Conservation (phyloP, 2,113 vertebrate genomes). For the Tangachromis dhanisi region DNA sequence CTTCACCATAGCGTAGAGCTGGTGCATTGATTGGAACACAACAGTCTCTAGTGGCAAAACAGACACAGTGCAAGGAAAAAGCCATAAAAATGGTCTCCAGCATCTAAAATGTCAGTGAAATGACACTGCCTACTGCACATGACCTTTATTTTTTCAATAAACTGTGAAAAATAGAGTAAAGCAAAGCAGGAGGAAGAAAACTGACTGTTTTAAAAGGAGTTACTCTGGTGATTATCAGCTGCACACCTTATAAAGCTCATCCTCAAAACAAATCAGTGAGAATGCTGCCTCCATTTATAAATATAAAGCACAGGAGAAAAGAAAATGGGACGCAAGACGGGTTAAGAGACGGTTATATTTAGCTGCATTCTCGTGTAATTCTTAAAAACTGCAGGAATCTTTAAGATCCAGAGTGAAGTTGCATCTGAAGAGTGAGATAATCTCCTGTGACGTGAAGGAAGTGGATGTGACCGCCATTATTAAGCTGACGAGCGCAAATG, state of each 20-base stretch:
- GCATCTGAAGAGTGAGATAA: neutral
- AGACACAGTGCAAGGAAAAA: slow-evolving; percentile 11
- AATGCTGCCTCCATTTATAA: neutral
- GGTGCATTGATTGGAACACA: slow-evolving; percentile 23
- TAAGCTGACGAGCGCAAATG: neutral
- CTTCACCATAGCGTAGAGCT: neutral
- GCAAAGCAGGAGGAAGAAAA: neutral
- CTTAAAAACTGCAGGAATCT: neutral
- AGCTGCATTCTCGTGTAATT: neutral
- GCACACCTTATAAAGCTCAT: neutral
- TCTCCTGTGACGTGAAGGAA: neutral
- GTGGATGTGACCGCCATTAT: neutral
- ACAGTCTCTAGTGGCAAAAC: slow-evolving; percentile 60
- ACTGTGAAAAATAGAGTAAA: neutral
- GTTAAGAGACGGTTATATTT: slow-evolving; percentile 44
- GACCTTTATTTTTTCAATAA: neutral
- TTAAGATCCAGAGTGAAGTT: neutral
- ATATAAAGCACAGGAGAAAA: neutral
- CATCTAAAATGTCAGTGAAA: neutral
- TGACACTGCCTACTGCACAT: neutral
- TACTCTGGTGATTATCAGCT: neutral
- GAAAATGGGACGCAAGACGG: neutral
- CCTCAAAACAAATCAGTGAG: neutral
- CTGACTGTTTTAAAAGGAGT: neutral
- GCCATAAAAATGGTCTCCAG: neutral